phyloP scores from a whole-genome alignment of 2,888 invertebrate species.

The Blera fallax region DNA sequence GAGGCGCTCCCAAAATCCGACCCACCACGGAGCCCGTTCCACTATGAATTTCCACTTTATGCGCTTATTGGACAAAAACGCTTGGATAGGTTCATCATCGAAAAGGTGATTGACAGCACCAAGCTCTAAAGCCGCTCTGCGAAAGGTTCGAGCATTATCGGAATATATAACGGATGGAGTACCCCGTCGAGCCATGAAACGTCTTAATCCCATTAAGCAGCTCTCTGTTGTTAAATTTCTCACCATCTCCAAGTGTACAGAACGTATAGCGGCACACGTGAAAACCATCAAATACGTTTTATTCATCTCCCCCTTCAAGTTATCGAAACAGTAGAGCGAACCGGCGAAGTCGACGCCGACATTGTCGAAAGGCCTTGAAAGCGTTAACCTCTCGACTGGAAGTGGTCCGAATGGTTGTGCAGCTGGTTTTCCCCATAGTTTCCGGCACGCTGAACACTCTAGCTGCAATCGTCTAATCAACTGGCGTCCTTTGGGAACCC shows the following conservation, averaged over 20 bases:
- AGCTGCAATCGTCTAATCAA: not conserved
- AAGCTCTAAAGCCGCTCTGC: not conserved
- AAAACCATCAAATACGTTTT: constrained; percentile 15
- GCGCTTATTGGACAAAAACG: constrained; percentile 9
- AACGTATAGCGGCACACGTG: constrained; percentile 2
- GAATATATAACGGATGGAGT: not conserved
- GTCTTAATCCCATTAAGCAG: constrained; percentile 3
- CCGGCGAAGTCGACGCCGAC: constrained; percentile 22
- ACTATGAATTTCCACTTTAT: constrained; percentile 34
- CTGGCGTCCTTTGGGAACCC: not conserved
- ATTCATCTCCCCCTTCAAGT: not conserved
- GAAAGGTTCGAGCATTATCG: constrained; percentile 22
- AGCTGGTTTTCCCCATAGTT: not conserved
- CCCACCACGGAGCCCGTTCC: constrained; percentile 45
- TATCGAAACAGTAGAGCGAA: not conserved
- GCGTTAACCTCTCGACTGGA: constrained; percentile 3
- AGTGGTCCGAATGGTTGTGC: constrained; percentile 22
- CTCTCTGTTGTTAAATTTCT: not conserved
- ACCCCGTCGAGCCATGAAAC: not conserved
- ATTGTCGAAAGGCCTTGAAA: not conserved
- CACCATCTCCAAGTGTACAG: constrained; percentile 17
- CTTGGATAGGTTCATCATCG: not conserved
- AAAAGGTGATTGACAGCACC: not conserved
- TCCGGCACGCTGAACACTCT: no score
- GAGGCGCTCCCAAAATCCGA: constrained; percentile 43